phyloP scores from a whole-genome alignment of 2,888 invertebrate species.

The Athalia rosae region DNA sequence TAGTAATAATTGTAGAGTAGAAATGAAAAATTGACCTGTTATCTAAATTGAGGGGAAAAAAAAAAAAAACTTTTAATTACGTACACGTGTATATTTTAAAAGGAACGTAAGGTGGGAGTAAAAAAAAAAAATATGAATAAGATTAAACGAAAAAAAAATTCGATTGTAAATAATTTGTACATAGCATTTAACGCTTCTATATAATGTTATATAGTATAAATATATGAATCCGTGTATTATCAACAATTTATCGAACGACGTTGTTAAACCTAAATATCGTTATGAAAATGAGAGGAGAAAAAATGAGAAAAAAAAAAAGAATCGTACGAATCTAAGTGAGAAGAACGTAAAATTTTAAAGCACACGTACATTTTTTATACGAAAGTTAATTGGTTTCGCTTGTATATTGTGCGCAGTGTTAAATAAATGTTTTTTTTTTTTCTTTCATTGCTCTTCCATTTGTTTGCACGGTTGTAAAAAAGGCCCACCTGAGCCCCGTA shows the following conservation, averaged over 20 bases:
- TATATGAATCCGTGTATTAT: background rate
- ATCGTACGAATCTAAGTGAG: background rate
- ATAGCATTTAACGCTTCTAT: slow-evolving; percentile 12
- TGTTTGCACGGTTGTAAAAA: slow-evolving; percentile 33
- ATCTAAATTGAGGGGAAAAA: too few species aligned
- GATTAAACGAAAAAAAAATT: background rate
- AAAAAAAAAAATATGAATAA: background rate
- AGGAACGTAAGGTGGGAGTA: background rate
- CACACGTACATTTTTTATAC: too few species aligned
- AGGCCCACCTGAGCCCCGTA: slow-evolving; percentile 39
- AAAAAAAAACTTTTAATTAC: too few species aligned
- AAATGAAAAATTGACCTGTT: too few species aligned
- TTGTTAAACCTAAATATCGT: background rate
- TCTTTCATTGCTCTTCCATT: slow-evolving; percentile 30
- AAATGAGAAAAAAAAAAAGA: background rate
- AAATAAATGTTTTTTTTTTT: background rate
- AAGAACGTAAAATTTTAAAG: too few species aligned
- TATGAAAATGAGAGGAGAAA: background rate
- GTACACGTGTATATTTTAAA: too few species aligned
- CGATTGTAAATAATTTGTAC: slow-evolving; percentile 8
- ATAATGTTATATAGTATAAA: background rate
- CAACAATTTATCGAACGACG: background rate
- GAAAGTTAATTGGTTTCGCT: too few species aligned
- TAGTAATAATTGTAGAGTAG: too few species aligned
- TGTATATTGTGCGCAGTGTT: too few species aligned